These are phyloP conservation scores for Halotydeus destructor DNA, from an alignment of 1,140 invertebrate species.

Conservation along the genomic window DNA sequence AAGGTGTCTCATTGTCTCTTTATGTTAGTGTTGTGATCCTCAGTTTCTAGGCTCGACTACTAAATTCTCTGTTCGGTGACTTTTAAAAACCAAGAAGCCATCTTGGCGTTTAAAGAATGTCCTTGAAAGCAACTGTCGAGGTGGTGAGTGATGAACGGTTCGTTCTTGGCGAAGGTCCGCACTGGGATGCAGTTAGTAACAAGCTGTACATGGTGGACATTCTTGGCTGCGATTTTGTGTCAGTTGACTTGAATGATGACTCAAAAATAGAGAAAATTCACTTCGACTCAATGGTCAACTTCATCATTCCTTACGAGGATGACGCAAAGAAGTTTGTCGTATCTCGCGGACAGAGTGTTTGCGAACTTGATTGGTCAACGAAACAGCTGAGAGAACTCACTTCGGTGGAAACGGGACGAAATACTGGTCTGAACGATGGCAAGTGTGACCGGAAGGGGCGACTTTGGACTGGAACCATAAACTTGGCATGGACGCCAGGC, in stretches of 20 bases:
- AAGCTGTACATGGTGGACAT: conserved; percentile 45
- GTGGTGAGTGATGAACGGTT: conserved; percentile 8
- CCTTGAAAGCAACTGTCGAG: too few relatives aligned
- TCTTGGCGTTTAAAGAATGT: too few relatives aligned
- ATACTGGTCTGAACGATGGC: conserved; percentile 17
- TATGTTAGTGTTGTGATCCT: too few relatives aligned
- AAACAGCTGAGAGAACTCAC: conserved; percentile 27
- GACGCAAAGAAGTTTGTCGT: conserved; percentile 36
- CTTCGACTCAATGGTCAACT: conserved; percentile 17
- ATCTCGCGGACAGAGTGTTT: conserved; percentile 35
- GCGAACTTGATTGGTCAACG: conserved; percentile 38
- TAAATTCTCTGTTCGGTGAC: too few relatives aligned
- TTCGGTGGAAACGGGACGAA: conserved; percentile 33
- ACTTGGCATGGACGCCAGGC: conserved; percentile 19
- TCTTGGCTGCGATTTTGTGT: conserved; percentile 31
- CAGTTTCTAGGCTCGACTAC: too few relatives aligned
- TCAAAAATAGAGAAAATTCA: conserved; percentile 23
- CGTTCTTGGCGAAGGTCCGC: conserved; percentile 30
- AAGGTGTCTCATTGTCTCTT: too few relatives aligned
- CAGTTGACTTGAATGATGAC: conserved; percentile 26
- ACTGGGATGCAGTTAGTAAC: conserved; percentile 39
- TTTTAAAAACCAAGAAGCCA: too few relatives aligned
- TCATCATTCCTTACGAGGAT: conserved; percentile 43
- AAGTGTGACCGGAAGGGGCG: conserved; percentile 58
- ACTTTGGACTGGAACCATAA: conserved; percentile 43